phyloP scores from a whole-genome alignment of 2,113 vertebrate genomes.

The Catharus fuscescens region DNA sequence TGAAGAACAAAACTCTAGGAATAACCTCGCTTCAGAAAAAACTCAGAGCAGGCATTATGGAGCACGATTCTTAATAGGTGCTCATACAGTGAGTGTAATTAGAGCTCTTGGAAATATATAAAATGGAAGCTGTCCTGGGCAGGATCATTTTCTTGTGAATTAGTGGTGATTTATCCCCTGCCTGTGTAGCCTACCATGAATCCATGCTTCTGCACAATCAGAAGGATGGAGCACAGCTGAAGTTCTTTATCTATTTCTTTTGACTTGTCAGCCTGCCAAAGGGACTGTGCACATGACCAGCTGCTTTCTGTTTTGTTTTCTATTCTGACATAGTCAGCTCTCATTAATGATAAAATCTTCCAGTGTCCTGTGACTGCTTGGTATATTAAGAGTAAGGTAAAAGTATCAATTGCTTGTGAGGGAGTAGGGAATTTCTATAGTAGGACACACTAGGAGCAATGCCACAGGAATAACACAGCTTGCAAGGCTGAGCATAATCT shows the following conservation, averaged over 20 bases:
- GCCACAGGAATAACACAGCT: background rate
- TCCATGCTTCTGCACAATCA: background rate
- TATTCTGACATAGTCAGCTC: background rate
- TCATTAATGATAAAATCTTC: background rate
- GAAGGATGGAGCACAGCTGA: background rate
- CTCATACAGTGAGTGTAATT: background rate
- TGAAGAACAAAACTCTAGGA: background rate
- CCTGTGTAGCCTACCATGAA: background rate
- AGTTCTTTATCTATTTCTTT: background rate
- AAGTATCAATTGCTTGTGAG: background rate
- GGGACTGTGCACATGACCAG: background rate
- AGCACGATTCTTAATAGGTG: background rate
- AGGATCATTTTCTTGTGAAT: background rate
- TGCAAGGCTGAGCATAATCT: background rate
- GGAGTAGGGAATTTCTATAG: background rate
- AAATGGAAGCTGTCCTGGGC: background rate
- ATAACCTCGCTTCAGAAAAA: background rate
- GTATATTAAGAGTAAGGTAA: background rate
- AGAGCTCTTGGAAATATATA: background rate
- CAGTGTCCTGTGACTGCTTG: background rate
- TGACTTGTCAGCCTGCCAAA: background rate
- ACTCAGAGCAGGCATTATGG: background rate
- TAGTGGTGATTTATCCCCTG: background rate
- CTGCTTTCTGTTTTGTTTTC: background rate
- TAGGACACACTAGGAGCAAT: background rate